These are phyloP conservation scores for Lepidonotus clava DNA, from an alignment of 2,888 invertebrate species.

Conservation along the genomic window DNA sequence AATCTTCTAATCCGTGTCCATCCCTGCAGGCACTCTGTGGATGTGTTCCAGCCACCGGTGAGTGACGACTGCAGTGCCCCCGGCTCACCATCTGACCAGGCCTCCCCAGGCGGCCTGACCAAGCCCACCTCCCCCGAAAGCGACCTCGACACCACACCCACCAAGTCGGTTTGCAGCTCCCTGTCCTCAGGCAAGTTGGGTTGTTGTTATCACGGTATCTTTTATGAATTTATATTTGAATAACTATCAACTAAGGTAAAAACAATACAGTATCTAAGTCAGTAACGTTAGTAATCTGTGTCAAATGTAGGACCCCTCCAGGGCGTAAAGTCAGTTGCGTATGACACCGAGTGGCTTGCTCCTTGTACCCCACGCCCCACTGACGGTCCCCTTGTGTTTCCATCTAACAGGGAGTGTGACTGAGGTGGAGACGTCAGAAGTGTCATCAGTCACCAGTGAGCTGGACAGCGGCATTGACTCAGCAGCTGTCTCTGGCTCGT, in stretches of 20 bases:
- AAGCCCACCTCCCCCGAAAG: constrained; percentile 41
- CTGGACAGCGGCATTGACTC: constrained; percentile 8
- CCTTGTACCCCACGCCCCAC: too few relatives aligned
- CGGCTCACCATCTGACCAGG: not conserved
- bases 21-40: constrained; percentile 78
- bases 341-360: too few relatives aligned
- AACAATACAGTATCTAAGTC: too few relatives aligned
- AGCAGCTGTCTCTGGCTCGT: not conserved
- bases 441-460: not conserved
- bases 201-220: too few relatives aligned
- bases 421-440: constrained; percentile 7
- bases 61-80: constrained; percentile 55
- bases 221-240: too few relatives aligned
- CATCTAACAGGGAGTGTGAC: constrained; percentile 10
- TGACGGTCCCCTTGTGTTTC: too few relatives aligned
- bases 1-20: not conserved
- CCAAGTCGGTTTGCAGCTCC: constrained; percentile 37
- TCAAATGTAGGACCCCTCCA: too few relatives aligned
- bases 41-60: constrained; percentile 81
- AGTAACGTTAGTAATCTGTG: too few relatives aligned
- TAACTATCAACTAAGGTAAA: too few relatives aligned
- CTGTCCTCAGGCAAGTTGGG: constrained; percentile 20
- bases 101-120: not conserved
- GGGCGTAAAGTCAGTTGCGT: too few relatives aligned
- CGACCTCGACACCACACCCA: constrained; percentile 21